Evolutionary conservation across 2,888 invertebrate genomes (phyloP).

Genomic region (Escarpia spicata): DNA sequence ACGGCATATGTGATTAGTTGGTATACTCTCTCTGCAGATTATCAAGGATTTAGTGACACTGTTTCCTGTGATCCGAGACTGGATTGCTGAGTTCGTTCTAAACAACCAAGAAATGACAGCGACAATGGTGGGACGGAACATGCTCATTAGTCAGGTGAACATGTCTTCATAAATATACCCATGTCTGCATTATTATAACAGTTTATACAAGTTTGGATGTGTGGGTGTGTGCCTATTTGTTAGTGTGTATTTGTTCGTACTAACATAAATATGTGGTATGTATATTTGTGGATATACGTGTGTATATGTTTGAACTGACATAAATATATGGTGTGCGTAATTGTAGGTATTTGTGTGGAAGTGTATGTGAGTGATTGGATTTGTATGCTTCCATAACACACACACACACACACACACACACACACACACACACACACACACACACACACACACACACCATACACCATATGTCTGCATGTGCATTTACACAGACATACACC

Average conservation of each 20-base stretch:
- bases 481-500: background rate
- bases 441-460: too few relatives aligned
- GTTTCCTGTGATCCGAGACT: slow-evolving; percentile 63
- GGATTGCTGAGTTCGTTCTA: slow-evolving; percentile 64
- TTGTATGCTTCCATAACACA: too few relatives aligned
- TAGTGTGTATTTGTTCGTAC: background rate
- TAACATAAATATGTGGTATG: background rate
- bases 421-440: too few relatives aligned
- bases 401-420: too few relatives aligned
- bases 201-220: background rate
- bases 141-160: slow-evolving; percentile 63
- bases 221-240: background rate
- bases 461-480: background rate
- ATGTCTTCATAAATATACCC: background rate
- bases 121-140: slow-evolving; percentile 61
- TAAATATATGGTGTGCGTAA: background rate
- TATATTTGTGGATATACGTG: background rate
- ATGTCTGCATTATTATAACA: background rate
- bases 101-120: slow-evolving; percentile 63
- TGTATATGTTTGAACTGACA: background rate
- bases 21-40: slow-evolving; percentile 35
- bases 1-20: background rate
- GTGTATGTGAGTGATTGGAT: background rate
- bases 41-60: slow-evolving; percentile 61
- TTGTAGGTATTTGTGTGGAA: background rate